Evolutionary conservation across 2,797 vertebrate species (phyloP), one percentile per base, ranked within the genome.

Genomic region (Xiphorhynchus erythropygius): DNA sequence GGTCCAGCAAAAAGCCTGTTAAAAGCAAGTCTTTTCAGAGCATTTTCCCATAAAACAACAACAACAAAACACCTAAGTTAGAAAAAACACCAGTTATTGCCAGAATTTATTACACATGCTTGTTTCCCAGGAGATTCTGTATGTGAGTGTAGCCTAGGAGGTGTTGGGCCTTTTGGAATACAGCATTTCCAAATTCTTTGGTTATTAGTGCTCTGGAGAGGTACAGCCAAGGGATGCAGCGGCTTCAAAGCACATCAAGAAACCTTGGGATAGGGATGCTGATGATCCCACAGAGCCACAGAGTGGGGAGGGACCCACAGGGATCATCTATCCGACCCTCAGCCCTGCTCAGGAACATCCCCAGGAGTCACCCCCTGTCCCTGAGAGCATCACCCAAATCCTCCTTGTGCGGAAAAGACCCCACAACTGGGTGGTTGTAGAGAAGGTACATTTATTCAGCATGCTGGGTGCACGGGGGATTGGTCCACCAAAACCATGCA

Each of bases 291-390:
- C 13, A 27, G 19, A 60, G 39, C 60, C 47, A 41, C 41, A 35
- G 33, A 62, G 22, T 4, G 22, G 41, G 27, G 47, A 69, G 35
- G 5, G 32, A 32, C 7, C 10, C 53, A 35, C 10, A 32, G 19
- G 6, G 16, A 52, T 56, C 49, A 49, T 62, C 0, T 0, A 12
- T 68, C 27, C 41, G 68, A 2, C 62, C 22, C 3, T 1, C 11
- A 37, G 27, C 7, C 25, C 2, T 42, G 47, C 35, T 35, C 47
- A 35, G 53, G 7, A 33, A 3, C 18, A 13, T 47, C 22, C 35
- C 16, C 47, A 35, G 32, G 22, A 62, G 9, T 62, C 55, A 19
- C 35, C 24, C 13, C 39, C 5, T 19, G 47, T 33, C 19, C 25
- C 25, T 39, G 25, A 25, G 56, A 35, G 33, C 16, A 17, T 57